Evolutionary conservation across 2,797 vertebrate species (phyloP), one percentile per base, ranked within the genome.

Genomic region (Ctenopoma kingsleyae): DNA sequence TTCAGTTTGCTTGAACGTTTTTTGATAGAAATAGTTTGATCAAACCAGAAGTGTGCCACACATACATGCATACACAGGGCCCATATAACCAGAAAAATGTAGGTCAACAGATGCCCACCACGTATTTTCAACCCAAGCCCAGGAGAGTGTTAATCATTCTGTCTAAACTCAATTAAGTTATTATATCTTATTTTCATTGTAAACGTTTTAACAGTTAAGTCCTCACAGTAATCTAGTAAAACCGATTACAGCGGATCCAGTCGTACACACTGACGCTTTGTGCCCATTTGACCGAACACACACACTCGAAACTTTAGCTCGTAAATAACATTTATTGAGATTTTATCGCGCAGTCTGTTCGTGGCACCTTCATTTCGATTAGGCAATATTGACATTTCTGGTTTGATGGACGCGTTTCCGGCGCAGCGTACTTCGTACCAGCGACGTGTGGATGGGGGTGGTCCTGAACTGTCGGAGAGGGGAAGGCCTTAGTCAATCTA

Each of bases 341-440:
- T 30, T 30, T 30, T 30, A 1, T 30, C 25, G 25, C 25, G n/a
- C n/a, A n/a, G 25, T 4, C 22, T 41, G 2, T 64, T 67, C 36
- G 6, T 16, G 5, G 0, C 22, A 3, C 41, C 19, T 67, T 76
- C 30, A 30, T 78, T 55, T 70, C 32, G 17, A 76, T 30, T 32
- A 23, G 8, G 41, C 57, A 78, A 68, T 83, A 81, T 90, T 90
- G 91, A 90, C 87, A 84, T 85, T 89, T 77, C 54, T 82, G 80
- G 68, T 82, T 82, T 86, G 86, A 85, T 66, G 82, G 83, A 86
- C 82, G 78, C 83, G 87, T 71, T 91, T 91, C 91, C 91, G 90
- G 89, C 47, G 61, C 74, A 58, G 62, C 73, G 15, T 32, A 74
- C 81, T 72, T 57, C 17, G 59, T 12, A 53, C 11, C 61, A 69